Conservation (phyloP, 1,140 invertebrate genomes). For the Drosophila simulans region DNA sequence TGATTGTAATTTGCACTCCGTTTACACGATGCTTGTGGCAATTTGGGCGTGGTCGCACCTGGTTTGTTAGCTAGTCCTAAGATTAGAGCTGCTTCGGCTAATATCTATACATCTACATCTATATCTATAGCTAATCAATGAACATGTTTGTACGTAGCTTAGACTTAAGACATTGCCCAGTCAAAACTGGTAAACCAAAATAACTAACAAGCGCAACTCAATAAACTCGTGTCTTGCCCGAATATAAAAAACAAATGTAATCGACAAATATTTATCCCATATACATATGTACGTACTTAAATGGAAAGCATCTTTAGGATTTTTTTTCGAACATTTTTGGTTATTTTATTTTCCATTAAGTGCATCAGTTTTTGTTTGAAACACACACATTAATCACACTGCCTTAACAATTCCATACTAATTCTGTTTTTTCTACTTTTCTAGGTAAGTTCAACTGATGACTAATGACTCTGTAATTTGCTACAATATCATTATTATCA, state of each 20-base stretch:
- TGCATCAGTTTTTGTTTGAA: constrained; percentile 11
- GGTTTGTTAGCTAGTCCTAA: constrained; percentile 56
- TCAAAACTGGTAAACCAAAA: background rate
- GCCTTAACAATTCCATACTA: constrained; percentile 11
- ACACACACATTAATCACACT: background rate
- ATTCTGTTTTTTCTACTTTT: constrained; percentile 49
- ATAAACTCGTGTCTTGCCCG: constrained; percentile 28
- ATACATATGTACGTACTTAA: constrained; percentile 15
- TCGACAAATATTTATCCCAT: constrained; percentile 16
- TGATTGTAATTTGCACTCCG: constrained; percentile 74
- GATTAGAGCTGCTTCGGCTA: constrained; percentile 36
- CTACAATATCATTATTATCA: background rate
- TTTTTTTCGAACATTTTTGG: constrained; percentile 3
- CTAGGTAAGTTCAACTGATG: constrained; percentile 62
- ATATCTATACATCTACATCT: constrained; percentile 39
- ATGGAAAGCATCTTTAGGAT: constrained; percentile 49
- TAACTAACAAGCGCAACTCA: background rate
- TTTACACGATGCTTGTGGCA: constrained; percentile 59
- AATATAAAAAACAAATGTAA: constrained; percentile 26
- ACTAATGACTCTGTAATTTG: constrained; percentile 1
- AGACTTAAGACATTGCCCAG: constrained; percentile 22
- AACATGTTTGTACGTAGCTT: constrained; percentile 41
- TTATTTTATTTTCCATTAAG: constrained; percentile 21
- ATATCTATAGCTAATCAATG: constrained; percentile 32
- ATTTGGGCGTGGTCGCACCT: constrained; percentile 58